These are phyloP conservation scores for Carcina quercana DNA, from an alignment of 2,888 invertebrate genomes.

Conservation along the genomic window DNA sequence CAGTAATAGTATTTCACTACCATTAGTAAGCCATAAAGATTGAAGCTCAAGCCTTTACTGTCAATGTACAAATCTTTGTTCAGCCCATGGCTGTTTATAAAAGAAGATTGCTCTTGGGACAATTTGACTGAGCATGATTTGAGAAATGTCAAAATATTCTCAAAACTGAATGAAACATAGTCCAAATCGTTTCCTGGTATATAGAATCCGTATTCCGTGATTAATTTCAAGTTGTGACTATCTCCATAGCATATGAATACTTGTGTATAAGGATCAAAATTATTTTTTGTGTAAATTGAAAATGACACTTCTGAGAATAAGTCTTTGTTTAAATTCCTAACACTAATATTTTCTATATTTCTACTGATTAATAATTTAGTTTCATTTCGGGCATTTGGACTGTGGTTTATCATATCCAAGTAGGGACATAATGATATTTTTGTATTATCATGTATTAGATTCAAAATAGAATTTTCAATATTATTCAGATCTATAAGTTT, in stretches of 20 bases:
- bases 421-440: slow-evolving; percentile 88
- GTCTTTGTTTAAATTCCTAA: slow-evolving; percentile 37
- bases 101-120: slow-evolving; percentile 76
- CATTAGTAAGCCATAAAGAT: slow-evolving; percentile 71
- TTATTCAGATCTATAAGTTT: slow-evolving; percentile 58
- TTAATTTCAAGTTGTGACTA: slow-evolving; percentile 86
- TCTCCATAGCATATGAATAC: slow-evolving; percentile 93
- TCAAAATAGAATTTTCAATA: slow-evolving; percentile 45
- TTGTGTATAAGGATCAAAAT: slow-evolving; percentile 79
- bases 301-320: slow-evolving; percentile 55
- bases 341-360: slow-evolving; percentile 37
- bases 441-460: slow-evolving; percentile 72
- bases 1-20: slow-evolving; percentile 62
- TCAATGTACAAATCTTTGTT: slow-evolving; percentile 78
- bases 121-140: slow-evolving; percentile 41
- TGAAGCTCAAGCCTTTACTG: slow-evolving; percentile 78
- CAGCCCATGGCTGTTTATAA: slow-evolving; percentile 77
- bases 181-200: slow-evolving; percentile 80
- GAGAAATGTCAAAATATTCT: slow-evolving; percentile 64
- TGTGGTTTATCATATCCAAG: slow-evolving; percentile 93
- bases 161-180: slow-evolving; percentile 75
- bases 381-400: slow-evolving; percentile 74
- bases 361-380: slow-evolving; percentile 50
- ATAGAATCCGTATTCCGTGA: slow-evolving; percentile 91
- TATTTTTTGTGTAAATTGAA: slow-evolving; percentile 63